Conservation (phyloP, 2,113 vertebrate species). For the Alethe castanea region DNA sequence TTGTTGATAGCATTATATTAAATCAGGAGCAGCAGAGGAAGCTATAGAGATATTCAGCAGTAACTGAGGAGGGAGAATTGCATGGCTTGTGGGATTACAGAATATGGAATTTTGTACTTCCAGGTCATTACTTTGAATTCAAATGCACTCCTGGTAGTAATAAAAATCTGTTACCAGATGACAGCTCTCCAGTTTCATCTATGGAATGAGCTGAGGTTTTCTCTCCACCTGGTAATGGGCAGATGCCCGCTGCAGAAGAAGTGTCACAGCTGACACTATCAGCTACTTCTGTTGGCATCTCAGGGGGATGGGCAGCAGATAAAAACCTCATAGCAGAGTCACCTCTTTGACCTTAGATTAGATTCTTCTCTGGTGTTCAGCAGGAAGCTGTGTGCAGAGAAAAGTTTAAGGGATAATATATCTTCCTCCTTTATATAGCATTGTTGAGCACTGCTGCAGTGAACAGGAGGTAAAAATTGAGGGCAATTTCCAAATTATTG, state of each 20-base stretch:
- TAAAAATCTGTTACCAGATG: slow-evolving; percentile 50
- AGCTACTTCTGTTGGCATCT: not conserved
- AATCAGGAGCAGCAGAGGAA: not conserved
- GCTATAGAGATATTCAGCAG: slow-evolving; percentile 16
- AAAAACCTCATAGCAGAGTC: not conserved
- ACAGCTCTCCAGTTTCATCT: not conserved
- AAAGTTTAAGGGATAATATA: not conserved
- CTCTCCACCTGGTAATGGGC: slow-evolving; percentile 7
- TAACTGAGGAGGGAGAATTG: slow-evolving; percentile 20
- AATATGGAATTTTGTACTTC: slow-evolving; percentile 44
- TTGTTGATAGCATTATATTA: slow-evolving; percentile 30
- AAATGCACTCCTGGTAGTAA: slow-evolving; percentile 28
- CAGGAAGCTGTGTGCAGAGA: not conserved
- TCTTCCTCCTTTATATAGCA: not conserved
- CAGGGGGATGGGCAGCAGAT: not conserved
- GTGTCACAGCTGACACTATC: not conserved
- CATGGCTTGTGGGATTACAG: slow-evolving; percentile 9
- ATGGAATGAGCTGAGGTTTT: not conserved
- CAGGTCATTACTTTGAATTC: slow-evolving; percentile 41
- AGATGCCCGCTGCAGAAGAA: not conserved
- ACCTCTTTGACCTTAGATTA: not conserved
- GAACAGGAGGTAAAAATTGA: not conserved
- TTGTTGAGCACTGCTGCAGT: not conserved
- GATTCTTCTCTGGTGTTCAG: not conserved
- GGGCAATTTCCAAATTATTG: not conserved